Evolutionary conservation across 64 coral and sea anemone genomes (phyloP).

Genomic region (Dendronephthya gigantea): DNA sequence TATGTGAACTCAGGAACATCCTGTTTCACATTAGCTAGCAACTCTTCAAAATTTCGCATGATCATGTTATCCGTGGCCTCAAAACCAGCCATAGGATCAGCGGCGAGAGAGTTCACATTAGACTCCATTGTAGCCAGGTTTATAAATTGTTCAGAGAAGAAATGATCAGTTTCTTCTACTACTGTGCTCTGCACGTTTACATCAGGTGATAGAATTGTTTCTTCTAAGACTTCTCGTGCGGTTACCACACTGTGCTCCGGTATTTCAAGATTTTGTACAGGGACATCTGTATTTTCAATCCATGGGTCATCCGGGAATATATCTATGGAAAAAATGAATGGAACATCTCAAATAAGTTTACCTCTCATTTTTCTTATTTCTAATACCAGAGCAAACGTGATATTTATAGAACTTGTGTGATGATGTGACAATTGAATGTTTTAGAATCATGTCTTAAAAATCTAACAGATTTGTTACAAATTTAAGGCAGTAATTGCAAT

Average conservation of each 20-base stretch:
- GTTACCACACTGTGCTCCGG: not conserved
- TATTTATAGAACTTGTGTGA: no score
- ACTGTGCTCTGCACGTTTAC: not conserved
- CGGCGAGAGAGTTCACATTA: not conserved
- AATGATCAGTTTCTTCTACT: not conserved
- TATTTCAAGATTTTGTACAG: not conserved
- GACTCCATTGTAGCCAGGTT: not conserved
- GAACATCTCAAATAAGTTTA: not conserved
- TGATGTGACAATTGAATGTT: not conserved
- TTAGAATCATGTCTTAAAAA: not conserved
- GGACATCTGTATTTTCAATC: not conserved
- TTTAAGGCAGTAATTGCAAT: not conserved
- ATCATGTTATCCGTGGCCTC: not conserved
- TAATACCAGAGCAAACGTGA: no score
- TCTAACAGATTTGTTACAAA: not conserved
- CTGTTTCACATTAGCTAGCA: not conserved
- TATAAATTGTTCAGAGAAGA: not conserved
- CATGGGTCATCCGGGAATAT: not conserved
- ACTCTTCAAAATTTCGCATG: not conserved
- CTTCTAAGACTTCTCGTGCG: not conserved
- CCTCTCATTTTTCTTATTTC: no score
- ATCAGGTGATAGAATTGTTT: not conserved
- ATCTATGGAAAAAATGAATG: not conserved
- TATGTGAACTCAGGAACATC: not conserved
- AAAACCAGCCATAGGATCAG: no score